Conservation (phyloP, 2,888 invertebrate species). For the Alloscopus bannaensis region DNA sequence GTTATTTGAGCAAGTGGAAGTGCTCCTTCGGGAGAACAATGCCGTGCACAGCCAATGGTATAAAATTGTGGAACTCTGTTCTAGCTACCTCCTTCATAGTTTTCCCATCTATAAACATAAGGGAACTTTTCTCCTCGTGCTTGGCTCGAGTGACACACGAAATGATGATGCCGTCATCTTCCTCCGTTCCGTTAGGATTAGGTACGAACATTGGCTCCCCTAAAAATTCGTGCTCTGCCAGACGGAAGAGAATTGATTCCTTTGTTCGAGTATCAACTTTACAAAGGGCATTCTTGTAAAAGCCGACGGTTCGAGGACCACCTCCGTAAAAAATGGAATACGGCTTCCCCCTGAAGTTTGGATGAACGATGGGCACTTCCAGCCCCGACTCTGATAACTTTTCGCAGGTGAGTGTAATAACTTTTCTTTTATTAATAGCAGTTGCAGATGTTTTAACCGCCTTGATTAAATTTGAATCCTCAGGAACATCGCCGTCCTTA, state of each 20-base stretch:
- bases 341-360: conserved; percentile 74
- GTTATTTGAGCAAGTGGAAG: conserved; percentile 34
- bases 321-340: conserved; percentile 78
- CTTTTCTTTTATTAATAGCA: conserved; percentile 75
- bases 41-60: conserved; percentile 74
- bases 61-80: conserved; percentile 74
- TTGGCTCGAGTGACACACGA: conserved; percentile 73
- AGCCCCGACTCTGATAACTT: conserved; percentile 74
- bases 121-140: conserved; percentile 70
- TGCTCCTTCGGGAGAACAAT: conserved; percentile 48
- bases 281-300: conserved; percentile 73
- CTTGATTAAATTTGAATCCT: conserved; percentile 59
- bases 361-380: conserved; percentile 78
- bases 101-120: conserved; percentile 75
- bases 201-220: conserved; percentile 77
- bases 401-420: conserved; percentile 73
- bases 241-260: conserved; percentile 62
- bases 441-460: conserved; percentile 74
- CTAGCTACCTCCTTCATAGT: conserved; percentile 75
- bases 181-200: conserved; percentile 75
- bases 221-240: conserved; percentile 69
- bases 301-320: conserved; percentile 74
- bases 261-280: conserved; percentile 70
- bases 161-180: conserved; percentile 77
- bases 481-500: conserved; percentile 58